Percentiles rank a stretch among this genome's conserved stretches.
Conservation (phyloP, 2,797 vertebrate genomes). For the Sebastes iracundus region DNA sequence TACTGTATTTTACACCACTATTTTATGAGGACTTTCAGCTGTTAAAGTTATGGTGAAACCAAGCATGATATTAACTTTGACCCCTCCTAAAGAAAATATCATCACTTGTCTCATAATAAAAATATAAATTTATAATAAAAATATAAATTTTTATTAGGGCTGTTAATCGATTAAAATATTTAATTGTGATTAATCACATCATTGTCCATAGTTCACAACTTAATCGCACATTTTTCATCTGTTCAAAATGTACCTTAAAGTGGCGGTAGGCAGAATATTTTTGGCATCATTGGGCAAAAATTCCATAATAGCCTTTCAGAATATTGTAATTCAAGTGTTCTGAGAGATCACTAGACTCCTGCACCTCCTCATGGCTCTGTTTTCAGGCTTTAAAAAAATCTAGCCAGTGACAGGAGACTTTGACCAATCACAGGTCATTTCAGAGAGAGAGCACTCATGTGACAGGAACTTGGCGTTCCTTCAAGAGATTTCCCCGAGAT, state of each 20-base stretch:
- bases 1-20: slow-evolving; percentile 45
- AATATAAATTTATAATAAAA: neutral
- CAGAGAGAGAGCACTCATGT: too few relatives aligned
- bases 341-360: too few relatives aligned
- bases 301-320: rapidly evolving
- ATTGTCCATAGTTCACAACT: too few relatives aligned
- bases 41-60: slow-evolving; percentile 39
- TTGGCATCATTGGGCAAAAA: too few relatives aligned
- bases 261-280: too few relatives aligned
- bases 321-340: too few relatives aligned
- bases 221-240: neutral
- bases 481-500: too few relatives aligned
- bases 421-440: too few relatives aligned
- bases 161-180: neutral
- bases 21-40: slow-evolving; percentile 43
- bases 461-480: too few relatives aligned
- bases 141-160: neutral
- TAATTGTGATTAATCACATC: neutral
- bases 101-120: neutral
- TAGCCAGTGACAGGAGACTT: too few relatives aligned
- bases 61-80: neutral
- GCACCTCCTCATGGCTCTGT: too few relatives aligned
- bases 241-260: neutral
- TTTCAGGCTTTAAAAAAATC: too few relatives aligned
- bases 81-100: slow-evolving; percentile 10